A percentile compares a stretch with the other conserved stretches of the same genome.
Conservation (phyloP, 1,140 invertebrate genomes). For the Zaprionus ghesquierei region DNA sequence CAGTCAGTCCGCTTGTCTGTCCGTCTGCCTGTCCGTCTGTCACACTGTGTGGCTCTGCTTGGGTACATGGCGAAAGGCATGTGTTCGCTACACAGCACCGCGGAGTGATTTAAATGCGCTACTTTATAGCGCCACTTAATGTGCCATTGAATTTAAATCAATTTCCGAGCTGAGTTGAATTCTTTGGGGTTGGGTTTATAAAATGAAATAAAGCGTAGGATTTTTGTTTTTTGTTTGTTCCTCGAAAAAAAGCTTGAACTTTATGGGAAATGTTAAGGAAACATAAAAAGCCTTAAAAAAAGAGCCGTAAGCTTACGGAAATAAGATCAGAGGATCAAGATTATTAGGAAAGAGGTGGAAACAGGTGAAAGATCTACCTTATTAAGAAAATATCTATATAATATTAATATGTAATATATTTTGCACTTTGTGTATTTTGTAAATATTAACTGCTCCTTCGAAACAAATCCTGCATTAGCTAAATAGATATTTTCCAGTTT, state of each 20-base stretch:
- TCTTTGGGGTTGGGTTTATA: neutral
- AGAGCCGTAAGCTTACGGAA: too few species aligned
- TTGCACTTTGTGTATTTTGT: too few species aligned
- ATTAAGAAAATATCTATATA: too few species aligned
- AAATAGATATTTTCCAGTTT: too few species aligned
- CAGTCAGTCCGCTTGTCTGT: constrained; percentile 18
- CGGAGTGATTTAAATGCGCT: constrained; percentile 71
- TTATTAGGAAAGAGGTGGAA: too few species aligned
- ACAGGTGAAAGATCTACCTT: too few species aligned
- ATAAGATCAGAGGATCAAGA: too few species aligned
- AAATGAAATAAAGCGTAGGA: neutral
- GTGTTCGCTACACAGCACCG: constrained; percentile 30
- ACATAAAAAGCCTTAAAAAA: too few species aligned
- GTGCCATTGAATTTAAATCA: constrained; percentile 68
- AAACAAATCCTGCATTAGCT: too few species aligned
- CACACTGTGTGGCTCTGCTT: constrained; percentile 12
- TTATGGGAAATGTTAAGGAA: too few species aligned
- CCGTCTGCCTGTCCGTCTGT: neutral
- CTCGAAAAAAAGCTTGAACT: neutral
- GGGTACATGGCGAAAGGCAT: constrained; percentile 23
- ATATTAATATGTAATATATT: too few species aligned
- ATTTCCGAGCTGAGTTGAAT: constrained; percentile 22
- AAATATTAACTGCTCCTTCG: too few species aligned
- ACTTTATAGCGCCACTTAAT: constrained; percentile 75
- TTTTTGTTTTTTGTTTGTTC: neutral